Evolutionary conservation across 2,113 vertebrate genomes (phyloP).

Genomic region (Corydoras sp.): DNA sequence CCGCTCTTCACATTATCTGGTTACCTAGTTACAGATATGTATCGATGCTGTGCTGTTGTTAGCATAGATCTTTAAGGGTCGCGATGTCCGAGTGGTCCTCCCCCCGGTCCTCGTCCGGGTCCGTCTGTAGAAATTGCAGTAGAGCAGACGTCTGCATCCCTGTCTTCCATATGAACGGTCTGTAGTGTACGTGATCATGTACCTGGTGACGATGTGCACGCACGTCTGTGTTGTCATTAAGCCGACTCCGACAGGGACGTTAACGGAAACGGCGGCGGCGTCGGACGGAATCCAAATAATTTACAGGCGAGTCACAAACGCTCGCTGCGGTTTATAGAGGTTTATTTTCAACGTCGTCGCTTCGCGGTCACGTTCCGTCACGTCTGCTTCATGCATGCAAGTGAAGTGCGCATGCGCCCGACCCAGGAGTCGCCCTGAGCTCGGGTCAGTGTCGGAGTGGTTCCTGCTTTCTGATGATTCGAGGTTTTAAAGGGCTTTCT

Average conservation of each 20-base stretch:
- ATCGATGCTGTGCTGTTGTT: no score
- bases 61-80: not conserved
- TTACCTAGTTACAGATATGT: no score
- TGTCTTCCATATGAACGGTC: slow-evolving; percentile 45
- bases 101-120: slow-evolving; percentile 12
- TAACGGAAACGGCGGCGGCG: not conserved
- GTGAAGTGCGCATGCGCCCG: no score
- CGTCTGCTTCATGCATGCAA: no score
- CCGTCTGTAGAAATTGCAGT: slow-evolving; percentile 34
- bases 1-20: no score
- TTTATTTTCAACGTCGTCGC: no score
- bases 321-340: not conserved
- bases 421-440: not conserved
- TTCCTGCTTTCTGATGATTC: slow-evolving; percentile 5
- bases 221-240: not conserved
- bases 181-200: slow-evolving; percentile 23
- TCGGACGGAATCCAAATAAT: not conserved
- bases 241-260: not conserved
- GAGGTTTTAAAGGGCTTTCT: slow-evolving; percentile 42
- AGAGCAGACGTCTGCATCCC: slow-evolving; percentile 21
- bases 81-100: slow-evolving; percentile 5
- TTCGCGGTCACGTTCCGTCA: no score
- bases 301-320: not conserved
- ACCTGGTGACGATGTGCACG: slow-evolving; percentile 20
- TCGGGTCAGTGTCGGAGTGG: not conserved